Percentiles rank a stretch among this genome's conserved stretches.
Evolutionary conservation across 2,888 invertebrate species (phyloP).

Genomic region (Hypomecis atomaria): DNA sequence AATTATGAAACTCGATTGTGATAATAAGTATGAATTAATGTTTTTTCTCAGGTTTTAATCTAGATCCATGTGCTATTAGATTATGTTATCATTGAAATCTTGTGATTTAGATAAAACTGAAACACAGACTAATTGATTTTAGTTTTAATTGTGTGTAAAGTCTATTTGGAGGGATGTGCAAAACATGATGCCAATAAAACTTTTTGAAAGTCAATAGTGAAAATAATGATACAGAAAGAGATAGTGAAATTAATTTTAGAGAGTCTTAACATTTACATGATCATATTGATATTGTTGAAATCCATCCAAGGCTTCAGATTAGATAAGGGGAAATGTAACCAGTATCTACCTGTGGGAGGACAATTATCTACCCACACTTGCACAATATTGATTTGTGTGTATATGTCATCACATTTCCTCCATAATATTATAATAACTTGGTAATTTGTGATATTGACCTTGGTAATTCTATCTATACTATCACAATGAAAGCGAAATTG

Average conservation of each 20-base stretch:
- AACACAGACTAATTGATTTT: no score
- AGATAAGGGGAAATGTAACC: conserved; percentile 48
- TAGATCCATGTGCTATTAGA: no score
- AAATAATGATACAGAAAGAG: background rate
- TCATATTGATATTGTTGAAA: conserved; percentile 25
- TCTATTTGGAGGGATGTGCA: no score
- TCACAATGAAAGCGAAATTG: conserved; percentile 10
- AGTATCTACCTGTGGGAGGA: conserved; percentile 34
- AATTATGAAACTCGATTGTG: no score
- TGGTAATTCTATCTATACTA: conserved; percentile 1
- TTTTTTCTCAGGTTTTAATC: no score
- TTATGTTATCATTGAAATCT: no score
- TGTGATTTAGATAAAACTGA: no score
- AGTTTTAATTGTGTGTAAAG: no score
- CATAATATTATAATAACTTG: no score
- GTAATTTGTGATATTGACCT: conserved; percentile 4
- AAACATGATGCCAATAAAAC: no score
- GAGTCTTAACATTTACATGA: conserved; percentile 13
- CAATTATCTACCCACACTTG: conserved; percentile 26
- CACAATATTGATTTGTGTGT: conserved; percentile 3
- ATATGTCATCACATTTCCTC: background rate
- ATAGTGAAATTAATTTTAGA: conserved; percentile 9
- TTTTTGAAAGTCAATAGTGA: no score
- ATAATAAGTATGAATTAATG: no score
- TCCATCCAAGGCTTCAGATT: conserved; percentile 54